Evolutionary conservation across 2,888 invertebrate species (phyloP), one percentile per base, ranked within the genome.

Genomic region (Perizoma flavofasciatum): DNA sequence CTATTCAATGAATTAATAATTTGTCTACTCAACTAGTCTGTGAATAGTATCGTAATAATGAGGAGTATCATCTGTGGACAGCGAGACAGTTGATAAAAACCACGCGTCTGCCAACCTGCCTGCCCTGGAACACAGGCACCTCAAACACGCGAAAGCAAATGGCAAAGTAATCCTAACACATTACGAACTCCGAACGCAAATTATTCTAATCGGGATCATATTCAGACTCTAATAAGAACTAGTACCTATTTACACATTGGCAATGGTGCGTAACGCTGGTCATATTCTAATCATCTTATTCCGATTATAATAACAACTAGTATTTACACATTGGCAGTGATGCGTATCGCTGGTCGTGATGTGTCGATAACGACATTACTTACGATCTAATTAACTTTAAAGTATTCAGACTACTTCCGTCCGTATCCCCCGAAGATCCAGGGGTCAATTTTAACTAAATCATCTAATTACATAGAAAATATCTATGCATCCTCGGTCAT

Each of bases 251-350:
- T 89, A 90, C 89, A 88, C 58, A 74, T 85, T 86, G 91, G 90
- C 91, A 91, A 90, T 91, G 90, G 79, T 82, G 77, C 79, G 76
- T 75, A 75, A 83, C 86, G 89, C 91, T 88, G 91, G 90, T 90
- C 88, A 22, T 75, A 81, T 65, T 69, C 78, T 85, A 79, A 73
- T 69, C 59, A 75, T 67, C 64, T 71, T 69, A 70, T 66, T 68
- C 60, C 55, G 60, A 53, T 37, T 44, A 35, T 4, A 50, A 70
- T 73, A 74, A 68, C 67, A 61, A 37, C 75, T 84, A 86, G 77
- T 89, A 89, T 41, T 72, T 89, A 90, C 89, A 88, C 58, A 74
- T 85, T 86, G 91, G 90, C 91, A 91, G 91, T 91, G 90, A 78
- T 82, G 76, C 79, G 75, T 75, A 75, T 83, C 85, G 89, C 91